These are phyloP conservation scores for Mixornis gularis DNA, from an alignment of 2,113 vertebrate genomes.

Conservation along the genomic window DNA sequence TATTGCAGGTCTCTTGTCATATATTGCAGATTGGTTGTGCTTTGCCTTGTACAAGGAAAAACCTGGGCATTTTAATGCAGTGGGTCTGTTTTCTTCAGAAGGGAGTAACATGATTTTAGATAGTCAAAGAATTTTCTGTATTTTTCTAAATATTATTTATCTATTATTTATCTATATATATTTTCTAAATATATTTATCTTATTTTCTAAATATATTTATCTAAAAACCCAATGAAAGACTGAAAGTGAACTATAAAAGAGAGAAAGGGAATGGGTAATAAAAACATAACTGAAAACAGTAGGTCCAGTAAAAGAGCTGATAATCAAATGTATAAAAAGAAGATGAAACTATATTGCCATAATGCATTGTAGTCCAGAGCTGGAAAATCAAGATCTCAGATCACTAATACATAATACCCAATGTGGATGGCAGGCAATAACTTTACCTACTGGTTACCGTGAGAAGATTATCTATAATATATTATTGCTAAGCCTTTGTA, in stretches of 20 bases:
- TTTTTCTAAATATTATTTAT: background rate
- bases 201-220: background rate
- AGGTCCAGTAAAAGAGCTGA: background rate
- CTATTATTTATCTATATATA: too few relatives aligned
- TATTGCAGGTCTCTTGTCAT: background rate
- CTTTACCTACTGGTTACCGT: background rate
- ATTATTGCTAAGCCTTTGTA: background rate
- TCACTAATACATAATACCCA: fast-evolving
- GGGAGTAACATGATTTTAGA: background rate
- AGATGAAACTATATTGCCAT: background rate
- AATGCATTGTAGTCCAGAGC: background rate
- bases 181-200: background rate
- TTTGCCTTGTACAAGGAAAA: background rate
- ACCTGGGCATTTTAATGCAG: background rate
- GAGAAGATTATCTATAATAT: background rate
- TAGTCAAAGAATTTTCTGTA: background rate
- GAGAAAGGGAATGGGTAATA: background rate
- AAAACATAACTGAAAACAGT: background rate
- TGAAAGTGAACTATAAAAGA: background rate
- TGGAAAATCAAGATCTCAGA: background rate
- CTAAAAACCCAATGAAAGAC: background rate
- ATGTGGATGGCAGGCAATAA: background rate
- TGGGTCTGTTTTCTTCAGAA: background rate
- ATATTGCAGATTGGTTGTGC: background rate
- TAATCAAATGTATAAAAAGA: background rate